Evolutionary conservation across 2,113 vertebrate genomes (phyloP), one percentile per base, ranked within the genome.

Genomic region (Junco hyemalis): DNA sequence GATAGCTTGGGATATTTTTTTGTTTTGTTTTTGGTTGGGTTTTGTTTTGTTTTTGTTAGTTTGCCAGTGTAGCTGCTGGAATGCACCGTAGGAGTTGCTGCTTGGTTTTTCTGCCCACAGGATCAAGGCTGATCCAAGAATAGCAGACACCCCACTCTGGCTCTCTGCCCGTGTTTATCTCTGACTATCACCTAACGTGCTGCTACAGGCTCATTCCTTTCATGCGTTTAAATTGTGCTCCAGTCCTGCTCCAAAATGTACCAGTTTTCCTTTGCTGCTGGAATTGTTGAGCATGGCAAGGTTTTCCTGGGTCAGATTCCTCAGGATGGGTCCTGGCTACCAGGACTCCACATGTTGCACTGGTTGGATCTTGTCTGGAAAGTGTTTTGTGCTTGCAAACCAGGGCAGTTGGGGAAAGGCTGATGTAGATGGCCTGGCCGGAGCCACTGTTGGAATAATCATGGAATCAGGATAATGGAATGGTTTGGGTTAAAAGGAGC

Each of bases 91-190:
- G 73, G 89, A 95, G 29, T 81, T 57, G 40, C 74, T 54, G 51
- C 76, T 51, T 31, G 86, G 13, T 12, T 48, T 81, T 74, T 51
- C 73, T 91, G 69, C 92, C 83, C 57, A 22, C 69, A 7, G 77
- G 47, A 81, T 74, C 77, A 12, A 64, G 76, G 80, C 51, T 78
- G 69, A 56, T 91, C 88, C 86, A 28, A 21, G 80, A 88, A 59
- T 8, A 90, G 86, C 91, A 94, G 81, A 38, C 74, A 76, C 11
- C 45, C 50, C 59, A 0, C 45, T 29, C 86, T 88, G 90, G 86
- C 79, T 35, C 65, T 23, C 19, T 63, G 76, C 91, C 90, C 0
- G 0, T 54, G 35, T 74, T 73, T 77, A 44, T 88, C 83, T 91
- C 68, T 88, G 68, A 45, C 79, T 66, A 19, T 73, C 91, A 19